Conservation (phyloP, 2,113 vertebrate species). For the Chloroceryle aenea region DNA sequence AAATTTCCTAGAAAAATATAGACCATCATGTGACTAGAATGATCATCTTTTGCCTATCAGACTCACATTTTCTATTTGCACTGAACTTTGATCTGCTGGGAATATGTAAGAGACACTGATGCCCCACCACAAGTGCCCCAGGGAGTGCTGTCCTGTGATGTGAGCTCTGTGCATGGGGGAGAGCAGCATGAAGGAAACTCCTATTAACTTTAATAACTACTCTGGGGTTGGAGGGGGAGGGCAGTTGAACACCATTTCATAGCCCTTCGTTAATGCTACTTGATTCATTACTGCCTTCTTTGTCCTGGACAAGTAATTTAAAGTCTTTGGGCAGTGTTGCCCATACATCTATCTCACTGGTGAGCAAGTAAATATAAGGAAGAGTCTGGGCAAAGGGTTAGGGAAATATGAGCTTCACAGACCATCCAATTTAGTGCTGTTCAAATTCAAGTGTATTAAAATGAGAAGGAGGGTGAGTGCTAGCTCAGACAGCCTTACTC, state of each 20-base stretch:
- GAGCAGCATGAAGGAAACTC: background rate
- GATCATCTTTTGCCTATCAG: background rate
- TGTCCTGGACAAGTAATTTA: background rate
- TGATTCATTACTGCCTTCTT: background rate
- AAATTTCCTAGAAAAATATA: background rate
- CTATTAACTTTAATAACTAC: constrained; percentile 18
- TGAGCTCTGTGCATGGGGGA: background rate
- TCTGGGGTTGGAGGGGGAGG: background rate
- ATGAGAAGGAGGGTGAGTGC: background rate
- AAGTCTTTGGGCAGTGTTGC: background rate
- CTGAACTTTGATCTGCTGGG: background rate
- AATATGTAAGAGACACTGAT: background rate
- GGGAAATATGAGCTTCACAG: background rate
- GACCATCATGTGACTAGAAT: background rate
- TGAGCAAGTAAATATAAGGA: background rate
- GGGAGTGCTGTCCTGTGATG: fast-evolving
- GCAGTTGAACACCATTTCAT: background rate
- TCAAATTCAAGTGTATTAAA: background rate
- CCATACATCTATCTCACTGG: background rate
- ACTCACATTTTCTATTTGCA: background rate
- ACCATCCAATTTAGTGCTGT: background rate
- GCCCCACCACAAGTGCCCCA: background rate
- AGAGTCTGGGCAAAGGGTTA: background rate
- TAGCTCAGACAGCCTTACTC: background rate
- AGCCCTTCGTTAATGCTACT: background rate